A percentile compares a stretch with the other conserved stretches of the same genome.
Evolutionary conservation across 2,888 invertebrate genomes (phyloP).

Genomic region (Diaperis boleti): DNA sequence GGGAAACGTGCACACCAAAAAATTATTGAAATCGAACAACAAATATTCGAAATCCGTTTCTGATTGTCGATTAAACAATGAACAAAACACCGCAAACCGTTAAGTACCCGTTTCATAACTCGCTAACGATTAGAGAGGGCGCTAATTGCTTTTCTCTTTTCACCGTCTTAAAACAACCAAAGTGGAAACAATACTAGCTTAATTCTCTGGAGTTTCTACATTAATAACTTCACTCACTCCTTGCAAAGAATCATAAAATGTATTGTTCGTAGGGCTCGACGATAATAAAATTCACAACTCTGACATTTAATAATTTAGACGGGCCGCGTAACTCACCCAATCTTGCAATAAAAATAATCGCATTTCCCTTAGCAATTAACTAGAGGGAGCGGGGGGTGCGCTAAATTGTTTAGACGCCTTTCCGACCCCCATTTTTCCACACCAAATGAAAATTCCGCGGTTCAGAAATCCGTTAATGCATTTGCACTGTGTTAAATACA

Average conservation of each 20-base stretch:
- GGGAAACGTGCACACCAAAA: background rate
- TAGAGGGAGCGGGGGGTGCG: background rate
- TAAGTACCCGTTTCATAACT: constrained; percentile 15
- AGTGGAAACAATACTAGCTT: constrained; percentile 24
- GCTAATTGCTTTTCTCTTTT: constrained; percentile 20
- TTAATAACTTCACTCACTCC: constrained; percentile 16
- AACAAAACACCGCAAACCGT: constrained; percentile 25
- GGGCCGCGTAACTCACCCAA: background rate
- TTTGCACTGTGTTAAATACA: constrained; percentile 8
- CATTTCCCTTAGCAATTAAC: constrained; percentile 5
- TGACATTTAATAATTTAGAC: constrained; percentile 12
- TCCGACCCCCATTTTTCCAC: background rate
- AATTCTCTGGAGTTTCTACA: constrained; percentile 11
- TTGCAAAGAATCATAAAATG: constrained; percentile 4
- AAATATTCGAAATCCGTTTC: background rate
- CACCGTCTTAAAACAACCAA: constrained; percentile 15
- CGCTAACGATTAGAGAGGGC: constrained; percentile 21
- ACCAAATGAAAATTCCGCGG: constrained; percentile 1
- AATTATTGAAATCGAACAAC: background rate
- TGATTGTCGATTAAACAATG: too few species aligned
- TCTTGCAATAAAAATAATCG: constrained; percentile 8
- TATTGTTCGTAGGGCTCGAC: constrained; percentile 5
- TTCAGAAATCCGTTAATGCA: constrained; percentile 8
- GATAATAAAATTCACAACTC: constrained; percentile 21
- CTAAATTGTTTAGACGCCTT: background rate